Percentiles rank a stretch among this genome's conserved stretches.
phyloP scores from a whole-genome alignment of 2,113 vertebrate genomes.

The Campylomormyrus tamandua region DNA sequence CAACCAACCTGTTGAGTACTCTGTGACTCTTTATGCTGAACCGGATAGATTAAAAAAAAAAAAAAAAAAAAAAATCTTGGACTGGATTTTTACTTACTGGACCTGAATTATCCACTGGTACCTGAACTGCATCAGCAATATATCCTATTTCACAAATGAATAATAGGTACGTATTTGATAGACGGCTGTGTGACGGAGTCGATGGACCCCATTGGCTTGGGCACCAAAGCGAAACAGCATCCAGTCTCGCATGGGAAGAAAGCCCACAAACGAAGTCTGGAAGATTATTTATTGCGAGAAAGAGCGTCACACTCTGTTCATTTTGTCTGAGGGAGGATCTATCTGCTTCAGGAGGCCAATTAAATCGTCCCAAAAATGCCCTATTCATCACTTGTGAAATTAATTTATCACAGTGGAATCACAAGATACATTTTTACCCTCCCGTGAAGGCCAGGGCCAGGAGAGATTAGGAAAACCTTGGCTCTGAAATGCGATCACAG shows the following conservation, averaged over 20 bases:
- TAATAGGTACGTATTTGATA: neutral
- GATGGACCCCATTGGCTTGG: neutral
- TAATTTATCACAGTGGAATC: slow-evolving; percentile 14
- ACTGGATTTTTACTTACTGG: neutral
- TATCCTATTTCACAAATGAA: neutral
- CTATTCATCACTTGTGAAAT: neutral
- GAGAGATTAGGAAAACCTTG: slow-evolving; percentile 16
- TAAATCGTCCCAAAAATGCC: slow-evolving; percentile 11
- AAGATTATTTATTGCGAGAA: slow-evolving; percentile 19
- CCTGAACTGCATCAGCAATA: neutral
- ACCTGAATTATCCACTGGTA: neutral
- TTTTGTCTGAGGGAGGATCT: slow-evolving; percentile 19
- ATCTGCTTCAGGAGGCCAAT: slow-evolving; percentile 1
- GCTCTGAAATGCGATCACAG: neutral
- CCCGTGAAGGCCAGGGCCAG: slow-evolving; percentile 3
- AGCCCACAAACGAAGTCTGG: neutral
- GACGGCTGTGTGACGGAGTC: neutral
- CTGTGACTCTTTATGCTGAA: neutral
- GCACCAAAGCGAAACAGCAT: neutral
- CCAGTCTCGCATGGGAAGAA: neutral
- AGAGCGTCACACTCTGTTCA: slow-evolving; percentile 22
- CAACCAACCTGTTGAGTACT: neutral
- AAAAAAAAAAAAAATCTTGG: neutral
- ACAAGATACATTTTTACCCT: neutral
- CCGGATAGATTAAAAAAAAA: neutral